Base-by-base conservation (phyloP, 2,113 vertebrate genomes). In the Manacus vitellinus region DNA sequence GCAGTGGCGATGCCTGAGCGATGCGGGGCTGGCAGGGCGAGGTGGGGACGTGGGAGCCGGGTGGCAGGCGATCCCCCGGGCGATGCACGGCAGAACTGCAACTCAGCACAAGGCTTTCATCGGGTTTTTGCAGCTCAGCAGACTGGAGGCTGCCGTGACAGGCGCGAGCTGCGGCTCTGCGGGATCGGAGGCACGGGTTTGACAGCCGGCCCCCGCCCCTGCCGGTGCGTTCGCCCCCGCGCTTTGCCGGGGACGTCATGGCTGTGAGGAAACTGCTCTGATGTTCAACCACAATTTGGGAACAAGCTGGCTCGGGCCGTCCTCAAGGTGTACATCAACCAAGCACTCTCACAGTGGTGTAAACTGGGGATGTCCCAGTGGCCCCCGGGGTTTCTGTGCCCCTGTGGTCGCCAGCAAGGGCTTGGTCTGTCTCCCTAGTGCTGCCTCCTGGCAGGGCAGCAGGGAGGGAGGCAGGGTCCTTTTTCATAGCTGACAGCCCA, bases 401-500 rank as follows among this genome's bases (percentile, higher is more conserved):
- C 39, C 79, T 0, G 0, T 6, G 35, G 43, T 61, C 35, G 25
- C 46, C 74, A 24, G 31, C 2, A 35, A 62, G 43, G 90, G 65
- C 54, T 97, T 0, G 4, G 33, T 43, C 71, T 41, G 5, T 33
- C 21, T 84, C 67, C 65, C 30, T n/a, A 1, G 15, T 47, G 47
- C 59, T 92, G 55, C 51, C 70, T 89, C n/a, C 63, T 37, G 73
- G 87, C 62, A 58, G 71, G 76, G 92, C 61, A 74, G 61, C 4
- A 6, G 3, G 3, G 72, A 2, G 20, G 14, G 74, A 88, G 55
- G 74, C 72, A 70, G 83, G 56, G 63, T 95, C 68, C 67, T 97
- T 97, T 85, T 92, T 95, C 94, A 95, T 12, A 30, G 67, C 90
- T 97, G 96, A 88, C 95, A 97, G 90, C 1, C 85, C 37, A 80